These are phyloP conservation scores for Amaurobius ferox DNA, from an alignment of 2,888 invertebrate genomes.

Conservation along the genomic window DNA sequence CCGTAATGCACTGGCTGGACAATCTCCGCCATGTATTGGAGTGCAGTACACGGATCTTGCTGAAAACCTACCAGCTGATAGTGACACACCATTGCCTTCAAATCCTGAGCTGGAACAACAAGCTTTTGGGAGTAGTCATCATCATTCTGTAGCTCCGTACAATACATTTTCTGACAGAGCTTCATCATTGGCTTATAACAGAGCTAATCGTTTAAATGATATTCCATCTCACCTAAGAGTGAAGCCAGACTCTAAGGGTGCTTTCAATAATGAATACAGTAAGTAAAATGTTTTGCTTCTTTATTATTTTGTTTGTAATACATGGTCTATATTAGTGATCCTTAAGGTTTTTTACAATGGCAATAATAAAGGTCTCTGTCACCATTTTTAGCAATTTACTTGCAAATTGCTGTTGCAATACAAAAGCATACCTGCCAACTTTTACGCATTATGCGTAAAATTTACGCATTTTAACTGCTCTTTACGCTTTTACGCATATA, in stretches of 20 bases:
- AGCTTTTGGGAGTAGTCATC: slow-evolving; percentile 75
- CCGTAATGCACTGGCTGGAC: slow-evolving; percentile 69
- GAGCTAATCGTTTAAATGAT: not conserved
- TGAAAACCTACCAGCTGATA: slow-evolving; percentile 77
- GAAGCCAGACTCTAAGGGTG: not conserved
- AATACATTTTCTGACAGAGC: not conserved
- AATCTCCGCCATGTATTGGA: slow-evolving; percentile 75
- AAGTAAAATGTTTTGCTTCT: slow-evolving; percentile 21
- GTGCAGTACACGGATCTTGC: slow-evolving; percentile 75
- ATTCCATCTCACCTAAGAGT: not conserved
- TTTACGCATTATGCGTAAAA: too few relatives aligned
- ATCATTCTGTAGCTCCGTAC: slow-evolving; percentile 15
- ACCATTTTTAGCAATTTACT: too few relatives aligned
- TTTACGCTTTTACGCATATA: too few relatives aligned
- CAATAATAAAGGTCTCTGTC: too few relatives aligned
- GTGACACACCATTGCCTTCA: slow-evolving; percentile 79
- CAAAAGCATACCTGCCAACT: too few relatives aligned
- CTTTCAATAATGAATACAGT: slow-evolving; percentile 62
- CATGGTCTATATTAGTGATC: too few relatives aligned
- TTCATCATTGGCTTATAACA: not conserved
- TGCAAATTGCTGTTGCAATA: too few relatives aligned
- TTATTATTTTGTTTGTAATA: too few relatives aligned
- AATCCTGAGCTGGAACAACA: slow-evolving; percentile 79
- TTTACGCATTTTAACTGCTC: too few relatives aligned
- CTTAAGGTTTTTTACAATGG: too few relatives aligned